Base-by-base conservation (phyloP, 2,797 vertebrate species). In the Gephyroberyx darwinii region DNA sequence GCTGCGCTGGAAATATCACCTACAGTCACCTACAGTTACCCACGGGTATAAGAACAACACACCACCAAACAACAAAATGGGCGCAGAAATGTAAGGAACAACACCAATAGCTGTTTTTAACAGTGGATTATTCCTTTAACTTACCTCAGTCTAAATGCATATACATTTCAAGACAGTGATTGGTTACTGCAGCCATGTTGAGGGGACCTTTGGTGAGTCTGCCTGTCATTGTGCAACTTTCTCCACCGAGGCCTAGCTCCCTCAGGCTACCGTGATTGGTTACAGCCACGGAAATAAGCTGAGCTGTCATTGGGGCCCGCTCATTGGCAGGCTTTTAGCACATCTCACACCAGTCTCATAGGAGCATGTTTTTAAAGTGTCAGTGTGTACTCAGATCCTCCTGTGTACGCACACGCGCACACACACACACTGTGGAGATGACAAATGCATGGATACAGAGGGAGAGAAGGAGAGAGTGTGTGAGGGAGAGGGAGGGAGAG, bases 311-410 rank as follows among this genome's bases (percentile, higher is more conserved):
- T 54, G 69, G 39, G 51, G 54, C 61, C 41, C 5, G 19, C 77
- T 87, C 83, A 82, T 82, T 86, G 71, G 82, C 75, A 87, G 88
- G 85, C 86, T 66, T 52, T 72, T 65, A 74, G 79, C 30, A 47
- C 65, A 70, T 75, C 83, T 77, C 69, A 37, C 68, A 74, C 45
- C 51, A 45, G 57, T 76, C 83, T 79, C 88, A 19, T 3, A 53
- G 61, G 78, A 74, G 65, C 47, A 57, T 35, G 74, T 65, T 67
- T 74, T 77, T 57, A 66, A 17, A 35, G 63, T 64, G 72, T 77
- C 22, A 19, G 10, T 82, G 78, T 65, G 51, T 71, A 51, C 80
- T 53, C 48, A 43, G 16, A 51, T 55, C n/a, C 39, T 47, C 26
- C 41, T 50, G 16, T 45, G 53, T 35, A 50, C 60, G 33, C 22